Evolutionary conservation across 2,888 invertebrate species (phyloP).

Genomic region (Shargacucullia verbasci): DNA sequence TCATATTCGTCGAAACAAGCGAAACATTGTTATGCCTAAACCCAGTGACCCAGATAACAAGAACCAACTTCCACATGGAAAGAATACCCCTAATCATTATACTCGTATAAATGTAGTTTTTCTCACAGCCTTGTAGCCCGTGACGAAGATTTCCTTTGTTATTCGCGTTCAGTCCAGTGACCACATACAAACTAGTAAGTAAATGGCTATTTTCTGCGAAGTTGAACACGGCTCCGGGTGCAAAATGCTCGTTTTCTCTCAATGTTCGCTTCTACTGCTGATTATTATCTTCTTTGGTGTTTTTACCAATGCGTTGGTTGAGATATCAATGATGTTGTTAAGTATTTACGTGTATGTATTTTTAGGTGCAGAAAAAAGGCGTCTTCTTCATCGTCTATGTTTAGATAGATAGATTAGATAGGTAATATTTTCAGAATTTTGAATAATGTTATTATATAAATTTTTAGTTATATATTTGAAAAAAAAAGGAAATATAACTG

Average conservation of each 20-base stretch:
- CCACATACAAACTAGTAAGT: conserved; percentile 50
- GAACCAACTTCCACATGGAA: conserved; percentile 16
- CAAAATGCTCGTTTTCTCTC: conserved; percentile 47
- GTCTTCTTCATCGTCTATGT: too few relatives aligned
- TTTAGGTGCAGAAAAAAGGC: too few relatives aligned
- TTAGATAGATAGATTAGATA: too few relatives aligned
- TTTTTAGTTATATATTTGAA: too few relatives aligned
- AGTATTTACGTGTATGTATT: not conserved
- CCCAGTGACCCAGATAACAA: conserved; percentile 31
- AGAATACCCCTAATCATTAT: conserved; percentile 35
- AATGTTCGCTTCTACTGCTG: conserved; percentile 12
- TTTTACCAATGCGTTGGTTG: conserved; percentile 10
- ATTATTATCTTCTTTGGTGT: conserved; percentile 31
- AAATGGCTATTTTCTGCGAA: conserved; percentile 60
- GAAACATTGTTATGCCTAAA: conserved; percentile 11
- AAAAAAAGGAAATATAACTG: too few relatives aligned
- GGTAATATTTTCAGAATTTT: too few relatives aligned
- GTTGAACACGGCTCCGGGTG: conserved; percentile 56
- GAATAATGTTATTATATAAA: too few relatives aligned
- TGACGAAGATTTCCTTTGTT: conserved; percentile 48
- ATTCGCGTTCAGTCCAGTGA: conserved; percentile 33
- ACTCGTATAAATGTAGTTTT: conserved; percentile 38
- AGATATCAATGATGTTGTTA: not conserved
- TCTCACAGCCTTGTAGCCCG: conserved; percentile 34
- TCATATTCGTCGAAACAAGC: not conserved